Conservation (phyloP, 2,888 invertebrate species). For the Argynnis bischoffii region DNA sequence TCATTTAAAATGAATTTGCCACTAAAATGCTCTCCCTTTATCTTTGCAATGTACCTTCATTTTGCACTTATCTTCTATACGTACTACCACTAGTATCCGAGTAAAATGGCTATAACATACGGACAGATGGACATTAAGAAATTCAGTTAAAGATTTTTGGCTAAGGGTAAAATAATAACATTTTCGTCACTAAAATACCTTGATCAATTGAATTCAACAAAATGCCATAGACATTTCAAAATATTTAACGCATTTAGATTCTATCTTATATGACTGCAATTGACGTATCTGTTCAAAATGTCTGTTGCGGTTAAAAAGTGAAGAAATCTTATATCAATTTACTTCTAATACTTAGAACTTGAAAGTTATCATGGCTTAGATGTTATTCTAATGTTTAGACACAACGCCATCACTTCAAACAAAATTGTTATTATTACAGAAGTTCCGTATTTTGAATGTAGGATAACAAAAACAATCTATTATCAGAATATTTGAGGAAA, state of each 20-base stretch:
- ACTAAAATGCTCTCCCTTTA: too few species aligned
- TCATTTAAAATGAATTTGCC: too few species aligned
- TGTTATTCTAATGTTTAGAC: not conserved
- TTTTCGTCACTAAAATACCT: too few species aligned
- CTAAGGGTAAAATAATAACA: too few species aligned
- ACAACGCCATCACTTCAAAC: not conserved
- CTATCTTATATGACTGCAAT: slow-evolving; percentile 2
- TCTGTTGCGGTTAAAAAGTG: slow-evolving; percentile 5
- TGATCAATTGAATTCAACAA: too few species aligned
- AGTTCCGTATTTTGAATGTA: slow-evolving; percentile 13
- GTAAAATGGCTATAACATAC: too few species aligned
- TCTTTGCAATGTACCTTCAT: too few species aligned
- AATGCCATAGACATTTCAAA: too few species aligned
- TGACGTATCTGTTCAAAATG: slow-evolving; percentile 8
- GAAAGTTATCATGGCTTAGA: not conserved
- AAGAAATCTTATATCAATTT: slow-evolving; percentile 9
- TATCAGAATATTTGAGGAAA: not conserved
- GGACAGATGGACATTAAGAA: too few species aligned
- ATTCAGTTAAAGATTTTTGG: too few species aligned
- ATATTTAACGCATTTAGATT: not conserved
- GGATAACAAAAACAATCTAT: not conserved
- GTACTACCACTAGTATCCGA: too few species aligned
- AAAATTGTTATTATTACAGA: not conserved
- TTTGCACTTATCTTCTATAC: too few species aligned
- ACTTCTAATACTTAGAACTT: slow-evolving; percentile 3